Percentiles rank a stretch among this genome's conserved stretches.
phyloP scores from a whole-genome alignment of 2,888 invertebrate genomes.

The Drosophila paranaensis region DNA sequence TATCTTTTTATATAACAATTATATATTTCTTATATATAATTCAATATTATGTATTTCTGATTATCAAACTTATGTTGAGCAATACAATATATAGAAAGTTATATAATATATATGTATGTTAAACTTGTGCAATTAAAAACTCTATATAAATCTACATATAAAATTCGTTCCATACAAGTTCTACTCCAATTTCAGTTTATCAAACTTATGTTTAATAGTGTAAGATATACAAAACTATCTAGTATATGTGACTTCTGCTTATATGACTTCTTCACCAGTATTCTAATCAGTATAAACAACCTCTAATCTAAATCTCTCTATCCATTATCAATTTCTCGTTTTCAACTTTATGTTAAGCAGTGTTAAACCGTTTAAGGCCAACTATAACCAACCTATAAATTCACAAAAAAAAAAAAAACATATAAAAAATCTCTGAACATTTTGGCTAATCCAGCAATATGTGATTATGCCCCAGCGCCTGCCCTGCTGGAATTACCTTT shows the following conservation, averaged over 20 bases:
- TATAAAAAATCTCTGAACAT: constrained; percentile 7
- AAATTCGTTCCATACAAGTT: no score
- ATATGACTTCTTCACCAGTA: neutral
- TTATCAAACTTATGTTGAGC: neutral
- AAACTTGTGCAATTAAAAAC: no score
- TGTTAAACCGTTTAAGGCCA: constrained; percentile 3
- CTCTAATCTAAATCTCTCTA: neutral
- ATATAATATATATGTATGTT: no score
- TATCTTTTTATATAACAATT: no score
- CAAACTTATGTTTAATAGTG: no score
- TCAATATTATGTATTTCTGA: no score
- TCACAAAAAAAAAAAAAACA: neutral
- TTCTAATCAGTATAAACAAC: neutral
- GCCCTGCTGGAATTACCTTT: constrained; percentile 9
- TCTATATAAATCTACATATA: no score
- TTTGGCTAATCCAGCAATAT: constrained; percentile 6
- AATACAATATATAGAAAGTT: neutral
- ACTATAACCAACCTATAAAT: no score
- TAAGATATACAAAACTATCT: no score
- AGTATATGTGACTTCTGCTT: no score
- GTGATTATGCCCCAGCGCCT: neutral
- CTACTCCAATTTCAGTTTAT: no score
- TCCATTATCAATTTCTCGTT: neutral
- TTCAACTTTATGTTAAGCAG: neutral
- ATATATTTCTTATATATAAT: no score